Percentiles rank a stretch among this genome's conserved stretches.
Conservation (phyloP, 2,888 invertebrate genomes). For the Caenorhabditis doughertyi region DNA sequence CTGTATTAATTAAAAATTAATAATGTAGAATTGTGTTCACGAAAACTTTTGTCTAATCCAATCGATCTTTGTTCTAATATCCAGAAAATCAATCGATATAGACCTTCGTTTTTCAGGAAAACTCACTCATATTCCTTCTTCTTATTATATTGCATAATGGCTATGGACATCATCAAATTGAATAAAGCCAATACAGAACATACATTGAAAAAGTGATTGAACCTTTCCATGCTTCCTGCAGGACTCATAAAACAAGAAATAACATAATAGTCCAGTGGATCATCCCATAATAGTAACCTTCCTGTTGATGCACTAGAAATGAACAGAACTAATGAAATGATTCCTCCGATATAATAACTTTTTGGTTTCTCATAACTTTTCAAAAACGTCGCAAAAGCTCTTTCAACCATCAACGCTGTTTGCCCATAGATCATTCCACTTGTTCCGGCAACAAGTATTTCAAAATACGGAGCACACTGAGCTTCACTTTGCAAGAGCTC, state of each 20-base stretch:
- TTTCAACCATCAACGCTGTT: slow-evolving; percentile 37
- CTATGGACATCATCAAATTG: slow-evolving; percentile 6
- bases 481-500: slow-evolving; percentile 8
- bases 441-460: slow-evolving; percentile 4
- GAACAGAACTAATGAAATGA: background rate
- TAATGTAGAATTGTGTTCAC: too few relatives aligned
- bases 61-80: too few relatives aligned
- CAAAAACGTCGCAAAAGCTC: slow-evolving; percentile 14
- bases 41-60: too few relatives aligned
- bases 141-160: slow-evolving; percentile 7
- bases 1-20: background rate
- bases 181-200: slow-evolving; percentile 4
- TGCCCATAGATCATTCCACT: slow-evolving; percentile 46
- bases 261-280: background rate
- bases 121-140: slow-evolving; percentile 1
- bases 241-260: slow-evolving; percentile 3
- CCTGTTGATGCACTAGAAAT: slow-evolving; percentile 2
- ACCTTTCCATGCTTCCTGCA: background rate
- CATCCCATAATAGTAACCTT: slow-evolving; percentile 14
- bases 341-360: background rate
- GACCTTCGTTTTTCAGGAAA: too few relatives aligned
- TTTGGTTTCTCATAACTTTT: slow-evolving; percentile 2
- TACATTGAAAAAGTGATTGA: background rate
- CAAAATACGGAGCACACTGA: slow-evolving; percentile 21
- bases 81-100: too few relatives aligned